Base-by-base conservation (phyloP, 2,888 invertebrate species). In the Chalcis sispes region DNA sequence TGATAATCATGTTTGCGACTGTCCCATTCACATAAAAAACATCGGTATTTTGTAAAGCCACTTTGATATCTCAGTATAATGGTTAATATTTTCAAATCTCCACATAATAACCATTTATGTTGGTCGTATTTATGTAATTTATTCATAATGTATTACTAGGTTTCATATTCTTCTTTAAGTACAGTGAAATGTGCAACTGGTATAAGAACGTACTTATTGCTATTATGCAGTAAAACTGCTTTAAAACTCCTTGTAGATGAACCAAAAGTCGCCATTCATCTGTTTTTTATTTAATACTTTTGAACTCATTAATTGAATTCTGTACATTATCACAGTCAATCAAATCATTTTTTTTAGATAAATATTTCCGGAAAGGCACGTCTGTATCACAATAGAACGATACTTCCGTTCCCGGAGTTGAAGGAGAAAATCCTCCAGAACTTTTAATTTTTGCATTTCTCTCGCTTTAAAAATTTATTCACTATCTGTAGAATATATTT, bases 21-120 rank as follows among this genome's bases (percentile, higher is more conserved):
- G 20, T 72, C 54, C 40, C 42, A 72, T 29, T 65, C 46, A 46
- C 72, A 65, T 36, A 72, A n/a, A 56, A 52, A 58, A 48, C 58
- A 65, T 29, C 65, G 72, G 25, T 58, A 58, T 29, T 72, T 72
- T 0, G 58, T 54, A 25, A 65, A 72, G 7, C 65, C 65, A 15
- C 58, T 58, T 65, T 40, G 72, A 54, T 62, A 42, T n/a, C 62
- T 46, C 8, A 62, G 20, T 29, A 72, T 18, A 40, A 72, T 72
- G 13, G 64, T 64, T 29, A 72, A 0, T 2, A 72, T 27, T 13
- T 54, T 54, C 27, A 54, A 54, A 27, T 54, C 54, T 13, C 27
- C 27, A 20, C 50, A 50, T 4, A 50, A 3, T 5, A 20, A 20
- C 50, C 50, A 50, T 50, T 50, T 3, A 20, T 20, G 20, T 50